Conservation (phyloP, 1,140 invertebrate species). For the Choristoneura fumiferana region DNA sequence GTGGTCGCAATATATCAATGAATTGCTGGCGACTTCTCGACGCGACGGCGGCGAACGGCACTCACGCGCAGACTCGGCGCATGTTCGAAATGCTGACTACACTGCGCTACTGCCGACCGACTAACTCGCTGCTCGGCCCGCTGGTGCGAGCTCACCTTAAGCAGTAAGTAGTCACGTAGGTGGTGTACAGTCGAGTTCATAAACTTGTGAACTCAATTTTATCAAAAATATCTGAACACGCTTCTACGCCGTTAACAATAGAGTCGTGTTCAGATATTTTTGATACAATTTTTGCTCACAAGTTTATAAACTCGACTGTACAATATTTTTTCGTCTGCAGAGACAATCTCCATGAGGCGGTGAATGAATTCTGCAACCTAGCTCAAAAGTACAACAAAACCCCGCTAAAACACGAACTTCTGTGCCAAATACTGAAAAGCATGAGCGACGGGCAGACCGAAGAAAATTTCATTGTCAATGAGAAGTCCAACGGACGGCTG, state of each 20-base stretch:
- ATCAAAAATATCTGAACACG: constrained; percentile 17
- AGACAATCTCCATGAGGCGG: constrained; percentile 67
- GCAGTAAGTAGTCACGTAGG: constrained; percentile 55
- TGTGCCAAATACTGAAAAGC: constrained; percentile 59
- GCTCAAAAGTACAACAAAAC: constrained; percentile 70
- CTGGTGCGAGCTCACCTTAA: constrained; percentile 75
- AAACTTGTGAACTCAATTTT: too few species aligned
- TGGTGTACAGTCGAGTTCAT: too few species aligned
- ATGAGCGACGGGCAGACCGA: constrained; percentile 52
- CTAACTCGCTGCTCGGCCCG: constrained; percentile 74
- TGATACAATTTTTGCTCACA: too few species aligned
- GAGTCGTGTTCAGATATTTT: too few species aligned
- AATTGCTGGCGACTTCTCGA: constrained; percentile 78
- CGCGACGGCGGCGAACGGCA: constrained; percentile 53
- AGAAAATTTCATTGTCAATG: constrained; percentile 43
- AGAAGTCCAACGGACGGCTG: constrained; percentile 40
- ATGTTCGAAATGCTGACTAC: constrained; percentile 71
- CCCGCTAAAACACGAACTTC: constrained; percentile 79
- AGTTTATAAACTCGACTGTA: not conserved
- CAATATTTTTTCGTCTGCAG: constrained; percentile 39
- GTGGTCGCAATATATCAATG: constrained; percentile 46
- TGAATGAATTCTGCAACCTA: constrained; percentile 65
- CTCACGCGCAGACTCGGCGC: constrained; percentile 36
- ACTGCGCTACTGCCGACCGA: constrained; percentile 70
- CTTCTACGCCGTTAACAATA: too few species aligned